Evolutionary conservation across 2,888 invertebrate genomes (phyloP).

Genomic region (Drosophila subquinaria): DNA sequence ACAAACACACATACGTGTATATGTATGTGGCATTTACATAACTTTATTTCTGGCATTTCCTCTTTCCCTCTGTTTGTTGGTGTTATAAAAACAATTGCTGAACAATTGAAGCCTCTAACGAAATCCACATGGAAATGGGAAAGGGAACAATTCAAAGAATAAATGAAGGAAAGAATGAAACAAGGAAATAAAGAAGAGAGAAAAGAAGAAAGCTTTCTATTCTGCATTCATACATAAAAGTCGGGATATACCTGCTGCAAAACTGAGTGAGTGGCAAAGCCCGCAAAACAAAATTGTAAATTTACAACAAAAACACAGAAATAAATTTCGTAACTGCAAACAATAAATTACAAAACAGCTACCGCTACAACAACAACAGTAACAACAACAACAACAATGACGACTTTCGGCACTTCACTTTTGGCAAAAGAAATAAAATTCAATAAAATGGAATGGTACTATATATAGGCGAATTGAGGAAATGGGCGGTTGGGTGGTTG

Average conservation of each 20-base stretch:
- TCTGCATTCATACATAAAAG: constrained; percentile 16
- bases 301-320: constrained; percentile 73
- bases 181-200: neutral
- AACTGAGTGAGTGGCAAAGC: constrained; percentile 34
- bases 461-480: neutral
- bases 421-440: constrained; percentile 71
- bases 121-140: constrained; percentile 37
- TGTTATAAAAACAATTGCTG: constrained; percentile 81
- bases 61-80: constrained; percentile 46
- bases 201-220: constrained; percentile 24
- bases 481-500: neutral
- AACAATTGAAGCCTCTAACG: constrained; percentile 72
- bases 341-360: constrained; percentile 74
- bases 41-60: constrained; percentile 74
- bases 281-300: constrained; percentile 70
- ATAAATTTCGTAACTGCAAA: constrained; percentile 80
- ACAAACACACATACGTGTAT: constrained; percentile 19
- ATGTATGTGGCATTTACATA: constrained; percentile 69
- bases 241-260: constrained; percentile 54
- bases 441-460: constrained; percentile 64
- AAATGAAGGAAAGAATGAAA: constrained; percentile 6
- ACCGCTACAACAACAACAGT: constrained; percentile 45
- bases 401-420: constrained; percentile 66
- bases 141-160: constrained; percentile 5
- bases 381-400: constrained; percentile 24